Evolutionary conservation across 2,113 vertebrate genomes (phyloP), one percentile per base, ranked within the genome.

Genomic region (Oxyura jamaicensis): DNA sequence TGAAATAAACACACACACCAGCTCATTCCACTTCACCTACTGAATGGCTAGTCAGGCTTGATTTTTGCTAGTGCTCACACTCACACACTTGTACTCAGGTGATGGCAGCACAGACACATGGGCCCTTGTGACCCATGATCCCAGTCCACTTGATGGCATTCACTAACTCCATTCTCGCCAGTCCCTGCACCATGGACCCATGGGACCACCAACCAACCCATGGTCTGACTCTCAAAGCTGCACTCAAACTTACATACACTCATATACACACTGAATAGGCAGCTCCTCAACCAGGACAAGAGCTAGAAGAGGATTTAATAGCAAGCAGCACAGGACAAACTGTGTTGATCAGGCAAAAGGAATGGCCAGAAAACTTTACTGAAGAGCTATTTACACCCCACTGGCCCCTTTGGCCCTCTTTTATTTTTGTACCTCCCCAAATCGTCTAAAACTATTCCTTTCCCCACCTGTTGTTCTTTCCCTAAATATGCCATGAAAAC

Each of bases 41-140:
- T 69, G 2, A 3, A n/a, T 63, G 22, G 4, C 12, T 59, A 35
- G 29, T 44, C 13, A 23, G 59, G 5, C 56, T 78, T 75, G 10
- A 46, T 36, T 35, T 82, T 78, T n/a, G 33, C 3, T n/a, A 46
- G 6, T n/a, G 17, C 22, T 55, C 8, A 6, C 6, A 4, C 33
- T 59, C 8, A 53, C 35, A 79, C 35, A 71, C 44, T 21, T 46
- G 20, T 46, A 46, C 46, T 46, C 13, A 36, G 9, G 41, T 76
- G 20, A 20, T 72, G 31, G 5, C 6, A 83, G 15, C 15, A 58
- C 10, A 68, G 23, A 44, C 17, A 29, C 5, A 44, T 0, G 1
- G 6, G 4, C 0, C 4, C 1, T 36, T 71, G 12, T 48, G 36
- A 31, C 12, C 31, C 8, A 33, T 12, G 11, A 28, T 44, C 3